Evolutionary conservation across 1,140 invertebrate genomes (phyloP).

Genomic region (Manduca sexta): DNA sequence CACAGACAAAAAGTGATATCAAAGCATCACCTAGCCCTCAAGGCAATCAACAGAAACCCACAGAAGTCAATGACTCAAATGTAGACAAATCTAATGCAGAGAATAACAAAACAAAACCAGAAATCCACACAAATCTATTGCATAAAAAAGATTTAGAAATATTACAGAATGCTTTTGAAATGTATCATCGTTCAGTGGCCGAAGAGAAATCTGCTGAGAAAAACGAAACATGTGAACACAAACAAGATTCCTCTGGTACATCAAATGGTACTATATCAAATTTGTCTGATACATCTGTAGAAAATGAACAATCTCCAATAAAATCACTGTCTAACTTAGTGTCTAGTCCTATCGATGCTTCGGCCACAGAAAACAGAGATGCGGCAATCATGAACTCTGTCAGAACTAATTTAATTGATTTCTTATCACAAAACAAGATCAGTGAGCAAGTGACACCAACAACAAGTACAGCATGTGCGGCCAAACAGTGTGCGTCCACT

Average conservation of each 20-base stretch:
- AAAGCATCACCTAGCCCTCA: slow-evolving; percentile 49
- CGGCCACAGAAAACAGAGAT: slow-evolving; percentile 42
- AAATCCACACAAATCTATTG: slow-evolving; percentile 38
- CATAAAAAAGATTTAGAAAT: slow-evolving; percentile 74
- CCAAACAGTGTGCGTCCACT: slow-evolving; percentile 41
- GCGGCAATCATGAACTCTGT: slow-evolving; percentile 42
- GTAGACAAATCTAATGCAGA: slow-evolving; percentile 8
- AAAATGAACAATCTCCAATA: slow-evolving; percentile 75
- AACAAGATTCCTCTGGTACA: slow-evolving; percentile 42
- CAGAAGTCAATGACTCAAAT: slow-evolving; percentile 21
- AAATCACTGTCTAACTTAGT: slow-evolving; percentile 77
- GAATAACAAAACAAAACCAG: slow-evolving; percentile 38
- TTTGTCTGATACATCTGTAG: slow-evolving; percentile 42
- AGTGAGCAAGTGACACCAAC: slow-evolving; percentile 48
- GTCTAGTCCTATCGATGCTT: slow-evolving; percentile 74
- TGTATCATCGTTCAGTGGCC: slow-evolving; percentile 63
- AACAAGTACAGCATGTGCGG: slow-evolving; percentile 41
- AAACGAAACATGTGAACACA: slow-evolving; percentile 29
- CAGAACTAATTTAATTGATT: slow-evolving; percentile 60
- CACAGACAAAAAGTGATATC: slow-evolving; percentile 42
- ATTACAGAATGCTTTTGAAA: slow-evolving; percentile 72
- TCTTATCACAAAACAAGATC: slow-evolving; percentile 53
- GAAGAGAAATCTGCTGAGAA: slow-evolving; percentile 60
- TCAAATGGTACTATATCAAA: slow-evolving; percentile 53
- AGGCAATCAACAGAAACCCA: slow-evolving; percentile 27